A percentile compares a stretch with the other conserved stretches of the same genome.
These are phyloP conservation scores for Eunapius fragilis DNA, from an alignment of 37 sponge, comb jelly and placozoan species.

Conservation along the genomic window DNA sequence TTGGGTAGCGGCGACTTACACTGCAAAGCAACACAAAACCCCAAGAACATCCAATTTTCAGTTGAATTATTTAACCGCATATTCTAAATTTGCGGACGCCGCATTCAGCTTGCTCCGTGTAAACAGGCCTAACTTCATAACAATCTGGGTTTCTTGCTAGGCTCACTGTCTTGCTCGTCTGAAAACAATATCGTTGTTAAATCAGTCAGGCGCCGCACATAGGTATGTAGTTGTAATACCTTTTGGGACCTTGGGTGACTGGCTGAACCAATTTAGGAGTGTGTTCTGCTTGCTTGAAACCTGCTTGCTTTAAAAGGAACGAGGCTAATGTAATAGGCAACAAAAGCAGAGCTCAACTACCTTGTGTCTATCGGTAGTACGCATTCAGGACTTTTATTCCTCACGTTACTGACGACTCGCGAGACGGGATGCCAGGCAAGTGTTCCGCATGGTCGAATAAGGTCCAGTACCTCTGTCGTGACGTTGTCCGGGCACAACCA, in stretches of 20 bases:
- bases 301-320: constrained; percentile 28
- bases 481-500: constrained; percentile 69
- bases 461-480: constrained; percentile 40
- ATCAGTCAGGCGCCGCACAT: too few species aligned
- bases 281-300: constrained; percentile 59
- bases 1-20: too few species aligned
- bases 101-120: neutral
- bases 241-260: neutral
- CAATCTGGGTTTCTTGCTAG: too few species aligned
- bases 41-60: too few species aligned
- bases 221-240: neutral
- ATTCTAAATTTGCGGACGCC: too few species aligned
- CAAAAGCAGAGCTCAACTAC: neutral
- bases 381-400: constrained; percentile 79
- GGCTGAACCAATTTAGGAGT: constrained; percentile 40
- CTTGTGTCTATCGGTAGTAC: constrained; percentile 59
- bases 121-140: too few species aligned
- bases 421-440: constrained; percentile 88
- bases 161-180: too few species aligned
- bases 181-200: too few species aligned
- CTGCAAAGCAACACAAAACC: too few species aligned
- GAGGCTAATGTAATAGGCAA: neutral
- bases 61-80: too few species aligned
- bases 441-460: constrained; percentile 19
- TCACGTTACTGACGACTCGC: constrained; percentile 71